A percentile compares a stretch with the other conserved stretches of the same genome.
Evolutionary conservation across 2,113 vertebrate species (phyloP).

Genomic region (Lepus europaeus): DNA sequence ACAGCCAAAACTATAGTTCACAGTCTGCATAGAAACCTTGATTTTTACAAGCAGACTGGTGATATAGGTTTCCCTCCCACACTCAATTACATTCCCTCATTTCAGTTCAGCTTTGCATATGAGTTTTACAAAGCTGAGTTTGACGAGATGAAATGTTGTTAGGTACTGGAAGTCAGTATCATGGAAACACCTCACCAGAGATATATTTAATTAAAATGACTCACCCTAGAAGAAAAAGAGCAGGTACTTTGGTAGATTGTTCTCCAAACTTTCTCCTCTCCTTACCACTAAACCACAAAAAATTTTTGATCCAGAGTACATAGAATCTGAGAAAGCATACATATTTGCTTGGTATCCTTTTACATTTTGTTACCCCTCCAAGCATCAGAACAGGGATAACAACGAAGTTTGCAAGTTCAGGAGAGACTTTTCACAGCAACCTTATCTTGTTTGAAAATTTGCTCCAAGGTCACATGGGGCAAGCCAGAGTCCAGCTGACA

Average conservation of each 20-base stretch:
- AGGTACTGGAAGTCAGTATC: slow-evolving; percentile 71
- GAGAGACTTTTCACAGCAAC: slow-evolving; percentile 62
- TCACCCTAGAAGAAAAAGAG: slow-evolving; percentile 38
- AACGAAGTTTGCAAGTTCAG: slow-evolving; percentile 20
- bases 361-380: slow-evolving; percentile 11
- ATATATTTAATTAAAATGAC: slow-evolving; percentile 73
- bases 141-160: slow-evolving; percentile 76
- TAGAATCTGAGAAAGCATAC: not conserved
- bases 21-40: slow-evolving; percentile 69
- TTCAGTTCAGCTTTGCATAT: slow-evolving; percentile 61
- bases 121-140: slow-evolving; percentile 68
- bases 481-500: slow-evolving; percentile 47
- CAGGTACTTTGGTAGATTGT: slow-evolving; percentile 39
- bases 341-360: not conserved
- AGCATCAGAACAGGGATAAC: slow-evolving; percentile 3
- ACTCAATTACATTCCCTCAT: slow-evolving; percentile 72
- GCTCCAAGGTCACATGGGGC: slow-evolving; percentile 53
- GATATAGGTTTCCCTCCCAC: slow-evolving; percentile 72
- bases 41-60: slow-evolving; percentile 78
- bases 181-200: slow-evolving; percentile 68
- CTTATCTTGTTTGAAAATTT: slow-evolving; percentile 75
- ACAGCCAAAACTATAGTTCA: slow-evolving; percentile 77
- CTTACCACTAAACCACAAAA: not conserved
- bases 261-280: not conserved
- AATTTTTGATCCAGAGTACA: not conserved